Conservation (phyloP, 2,113 vertebrate genomes). For the Fregetta grallaria region DNA sequence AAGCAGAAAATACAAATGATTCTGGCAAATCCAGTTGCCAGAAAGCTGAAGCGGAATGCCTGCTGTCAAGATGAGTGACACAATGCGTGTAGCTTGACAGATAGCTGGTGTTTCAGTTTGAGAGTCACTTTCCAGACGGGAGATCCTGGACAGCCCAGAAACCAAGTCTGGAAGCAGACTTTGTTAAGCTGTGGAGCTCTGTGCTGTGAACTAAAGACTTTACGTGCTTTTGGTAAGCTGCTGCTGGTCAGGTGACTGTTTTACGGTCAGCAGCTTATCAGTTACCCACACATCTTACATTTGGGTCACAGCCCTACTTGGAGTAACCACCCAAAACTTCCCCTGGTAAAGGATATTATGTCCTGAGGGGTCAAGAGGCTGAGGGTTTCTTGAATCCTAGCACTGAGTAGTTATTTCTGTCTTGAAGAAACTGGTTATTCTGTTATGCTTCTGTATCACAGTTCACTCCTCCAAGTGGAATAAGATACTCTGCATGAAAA, state of each 20-base stretch:
- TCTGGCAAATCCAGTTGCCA: not conserved
- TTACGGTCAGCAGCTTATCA: constrained; percentile 4
- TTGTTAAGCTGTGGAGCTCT: not conserved
- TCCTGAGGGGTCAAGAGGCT: not conserved
- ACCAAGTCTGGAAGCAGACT: not conserved
- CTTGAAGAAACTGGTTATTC: not conserved
- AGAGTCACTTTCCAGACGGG: not conserved
- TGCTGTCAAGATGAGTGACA: not conserved
- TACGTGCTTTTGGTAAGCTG: not conserved
- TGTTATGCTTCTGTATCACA: not conserved
- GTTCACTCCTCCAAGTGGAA: not conserved
- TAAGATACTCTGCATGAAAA: not conserved
- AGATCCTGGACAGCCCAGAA: not conserved
- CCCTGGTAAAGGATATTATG: not conserved
- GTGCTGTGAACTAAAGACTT: not conserved
- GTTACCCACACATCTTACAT: not conserved
- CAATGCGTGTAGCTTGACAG: not conserved
- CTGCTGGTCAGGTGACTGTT: constrained; percentile 18
- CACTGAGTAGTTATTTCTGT: not conserved
- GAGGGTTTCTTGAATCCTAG: not conserved
- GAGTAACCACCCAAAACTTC: not conserved
- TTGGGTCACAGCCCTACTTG: constrained; percentile 10
- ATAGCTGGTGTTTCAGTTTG: not conserved
- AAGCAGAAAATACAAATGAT: not conserved
- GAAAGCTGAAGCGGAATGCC: not conserved